Base-by-base conservation (phyloP, 2,797 vertebrate genomes). In the Rhynchotus rufescens region DNA sequence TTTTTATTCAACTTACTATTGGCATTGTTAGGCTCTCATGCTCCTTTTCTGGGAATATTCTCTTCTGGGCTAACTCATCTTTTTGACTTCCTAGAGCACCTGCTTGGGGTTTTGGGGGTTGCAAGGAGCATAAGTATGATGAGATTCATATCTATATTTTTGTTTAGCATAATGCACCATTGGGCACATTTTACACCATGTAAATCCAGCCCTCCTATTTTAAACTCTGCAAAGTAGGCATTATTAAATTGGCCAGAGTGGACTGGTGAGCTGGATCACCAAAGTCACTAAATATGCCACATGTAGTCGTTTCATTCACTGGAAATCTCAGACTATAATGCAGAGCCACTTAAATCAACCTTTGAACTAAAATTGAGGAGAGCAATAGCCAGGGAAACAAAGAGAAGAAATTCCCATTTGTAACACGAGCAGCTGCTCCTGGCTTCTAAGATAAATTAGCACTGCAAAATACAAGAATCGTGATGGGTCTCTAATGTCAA, bases 401-500 rank as follows among this genome's bases (percentile, higher is more conserved):
- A 93, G 57, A 74, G 68, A 87, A 93, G 92, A 94, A 93, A 95
- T 97, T 94, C 95, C 95, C 95, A 71, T 90, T 88, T 94, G 96
- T 88, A 96, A 94, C 45, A 8, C 10, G 80, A 96, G 92, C 95
- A 97, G 94, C 94, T 96, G 96, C 92, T 85, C 4, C 76, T 20
- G 90, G 80, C 84, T 94, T 89, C 85, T 51, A 36, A 90, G 86
- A 96, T 84, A 89, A 96, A 96, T 96, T 94, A 96, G 67, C 80
- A n/a, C 95, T 94, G 80, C 30, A 28, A 80, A 88, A 90, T 86
- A 85, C 69, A 88, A 84, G 86, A 95, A 38, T 62, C 69, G 25
- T 32, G 76, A 86, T 91, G 84, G 77, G 89, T 76, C 91, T 92
- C 87, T 82, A 45, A 90, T 75, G 89, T 91, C 89, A 95, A 79